A percentile compares a stretch with the other conserved stretches of the same genome.
Evolutionary conservation across 1,140 invertebrate genomes (phyloP).

Genomic region (Plectrocnemia conspersa): DNA sequence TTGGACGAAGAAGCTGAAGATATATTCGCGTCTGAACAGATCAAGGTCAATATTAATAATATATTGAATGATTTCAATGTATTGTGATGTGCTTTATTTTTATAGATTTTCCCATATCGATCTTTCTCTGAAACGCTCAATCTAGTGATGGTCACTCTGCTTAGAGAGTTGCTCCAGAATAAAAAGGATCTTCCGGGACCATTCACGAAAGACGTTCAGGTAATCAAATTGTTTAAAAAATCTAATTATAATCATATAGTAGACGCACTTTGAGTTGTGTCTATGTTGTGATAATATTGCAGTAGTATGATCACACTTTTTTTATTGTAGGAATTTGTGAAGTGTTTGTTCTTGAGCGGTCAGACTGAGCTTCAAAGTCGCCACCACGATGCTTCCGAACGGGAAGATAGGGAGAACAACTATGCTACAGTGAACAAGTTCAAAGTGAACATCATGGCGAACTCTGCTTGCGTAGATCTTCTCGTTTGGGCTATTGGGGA

Average conservation of each 20-base stretch:
- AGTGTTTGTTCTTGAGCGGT: conserved; percentile 82
- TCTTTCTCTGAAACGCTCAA: conserved; percentile 94
- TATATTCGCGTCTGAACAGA: conserved; percentile 60
- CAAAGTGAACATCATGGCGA: conserved; percentile 94
- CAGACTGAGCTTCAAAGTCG: conserved; percentile 87
- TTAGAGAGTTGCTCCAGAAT: conserved; percentile 86
- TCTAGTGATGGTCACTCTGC: conserved; percentile 85
- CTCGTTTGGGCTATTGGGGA: conserved; percentile 96
- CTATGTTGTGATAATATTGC: too few relatives aligned
- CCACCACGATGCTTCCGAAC: conserved; percentile 74
- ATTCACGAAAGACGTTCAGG: conserved; percentile 93
- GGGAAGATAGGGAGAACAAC: conserved; percentile 75
- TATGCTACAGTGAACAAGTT: conserved; percentile 80
- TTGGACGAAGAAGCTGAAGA: conserved; percentile 81
- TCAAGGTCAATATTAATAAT: conserved; percentile 45
- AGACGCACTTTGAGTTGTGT: too few relatives aligned
- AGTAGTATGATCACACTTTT: not conserved
- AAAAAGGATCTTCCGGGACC: conserved; percentile 82
- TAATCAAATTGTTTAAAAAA: conserved; percentile 26
- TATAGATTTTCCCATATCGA: conserved; percentile 79
- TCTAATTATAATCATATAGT: too few relatives aligned
- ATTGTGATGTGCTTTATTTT: conserved; percentile 33
- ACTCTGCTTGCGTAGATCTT: conserved; percentile 94
- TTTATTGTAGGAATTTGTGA: conserved; percentile 54
- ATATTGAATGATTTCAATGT: not conserved